Percentiles rank a stretch among this genome's conserved stretches.
Evolutionary conservation across 2,113 vertebrate genomes (phyloP).

Genomic region (Tenrec ecaudatus): DNA sequence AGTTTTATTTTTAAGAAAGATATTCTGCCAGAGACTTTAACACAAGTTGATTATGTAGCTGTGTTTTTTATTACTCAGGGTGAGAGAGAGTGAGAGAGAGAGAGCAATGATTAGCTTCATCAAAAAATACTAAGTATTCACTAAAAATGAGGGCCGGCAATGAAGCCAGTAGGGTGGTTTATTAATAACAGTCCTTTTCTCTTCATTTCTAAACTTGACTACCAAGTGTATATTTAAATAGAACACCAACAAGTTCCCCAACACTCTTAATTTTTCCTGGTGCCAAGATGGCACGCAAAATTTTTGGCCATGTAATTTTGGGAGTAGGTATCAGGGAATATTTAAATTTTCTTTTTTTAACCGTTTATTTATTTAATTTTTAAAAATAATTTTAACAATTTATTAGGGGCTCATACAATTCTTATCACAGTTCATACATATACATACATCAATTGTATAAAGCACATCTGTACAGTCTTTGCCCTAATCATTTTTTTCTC

Average conservation of each 20-base stretch:
- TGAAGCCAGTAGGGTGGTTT: background rate
- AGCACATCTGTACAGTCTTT: no score
- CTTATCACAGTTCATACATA: no score
- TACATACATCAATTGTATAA: no score
- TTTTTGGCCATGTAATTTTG: constrained; percentile 22
- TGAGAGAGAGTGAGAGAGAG: background rate
- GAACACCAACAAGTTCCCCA: background rate
- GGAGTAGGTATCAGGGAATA: background rate
- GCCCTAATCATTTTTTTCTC: no score
- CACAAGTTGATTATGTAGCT: constrained; percentile 21
- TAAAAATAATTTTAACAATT: no score
- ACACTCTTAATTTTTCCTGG: background rate
- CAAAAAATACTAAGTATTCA: background rate
- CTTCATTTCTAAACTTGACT: constrained; percentile 34
- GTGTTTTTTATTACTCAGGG: background rate
- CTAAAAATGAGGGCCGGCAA: background rate
- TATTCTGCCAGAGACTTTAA: background rate
- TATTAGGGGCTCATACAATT: no score
- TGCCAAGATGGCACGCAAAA: background rate
- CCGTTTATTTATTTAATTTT: no score
- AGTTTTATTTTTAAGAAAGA: background rate
- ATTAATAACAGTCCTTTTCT: background rate
- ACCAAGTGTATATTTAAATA: background rate
- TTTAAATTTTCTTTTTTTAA: constrained; percentile 44
- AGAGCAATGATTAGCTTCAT: background rate